Percentiles rank a stretch among this genome's conserved stretches.
phyloP scores from a whole-genome alignment of 1,140 invertebrate genomes.

The Yoshiicerus persimilis region DNA sequence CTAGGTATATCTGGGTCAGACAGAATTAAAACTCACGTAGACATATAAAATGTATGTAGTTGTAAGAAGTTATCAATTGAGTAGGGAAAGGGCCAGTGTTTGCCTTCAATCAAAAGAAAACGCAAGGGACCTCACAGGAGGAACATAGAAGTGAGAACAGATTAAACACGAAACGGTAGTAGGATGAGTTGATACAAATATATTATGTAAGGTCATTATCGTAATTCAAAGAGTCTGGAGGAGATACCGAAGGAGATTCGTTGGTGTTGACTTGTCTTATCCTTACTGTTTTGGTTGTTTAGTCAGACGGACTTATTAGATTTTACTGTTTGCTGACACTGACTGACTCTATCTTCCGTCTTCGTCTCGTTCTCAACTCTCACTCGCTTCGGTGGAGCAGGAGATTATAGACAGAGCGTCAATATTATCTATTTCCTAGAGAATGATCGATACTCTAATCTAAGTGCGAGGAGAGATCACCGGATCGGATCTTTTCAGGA shows the following conservation, averaged over 20 bases:
- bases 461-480: not conserved
- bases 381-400: not conserved
- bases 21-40: not conserved
- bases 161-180: constrained; percentile 3
- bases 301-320: not conserved
- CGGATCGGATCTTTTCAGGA: not conserved
- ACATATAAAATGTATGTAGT: not conserved
- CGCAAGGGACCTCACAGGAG: not conserved
- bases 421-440: not conserved
- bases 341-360: not conserved
- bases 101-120: not conserved
- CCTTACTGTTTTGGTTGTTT: not conserved
- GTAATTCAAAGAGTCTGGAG: not conserved
- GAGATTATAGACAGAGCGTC: not conserved
- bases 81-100: not conserved
- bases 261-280: not conserved
- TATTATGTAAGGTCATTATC: constrained; percentile 17
- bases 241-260: constrained; percentile 1
- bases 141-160: not conserved
- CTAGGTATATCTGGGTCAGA: not conserved
- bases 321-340: not conserved
- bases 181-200: not conserved
- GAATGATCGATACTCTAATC: constrained; percentile 1
- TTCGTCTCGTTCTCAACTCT: not conserved
- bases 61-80: not conserved